Evolutionary conservation across 1,140 invertebrate species (phyloP), one percentile per base, ranked within the genome.

Genomic region (Musca vetustissima): DNA sequence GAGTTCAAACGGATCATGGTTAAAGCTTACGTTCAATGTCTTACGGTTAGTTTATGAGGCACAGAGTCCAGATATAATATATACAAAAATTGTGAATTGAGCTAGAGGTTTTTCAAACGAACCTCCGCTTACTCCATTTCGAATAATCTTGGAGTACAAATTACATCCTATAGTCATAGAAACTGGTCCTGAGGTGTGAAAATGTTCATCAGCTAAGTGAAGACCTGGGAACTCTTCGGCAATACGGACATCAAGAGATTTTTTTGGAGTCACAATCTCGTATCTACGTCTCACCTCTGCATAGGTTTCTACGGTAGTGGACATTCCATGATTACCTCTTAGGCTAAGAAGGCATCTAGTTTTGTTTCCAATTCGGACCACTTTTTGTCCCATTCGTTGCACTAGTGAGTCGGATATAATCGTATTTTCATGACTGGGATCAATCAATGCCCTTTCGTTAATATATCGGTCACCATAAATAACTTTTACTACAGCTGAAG

Each of bases 41-140:
- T 28, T 25, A 57, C 53, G 1, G 4, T 4, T 9, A 11, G 2
- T 15, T 25, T 57, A 57, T 11, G 11, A 14, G 6, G 24, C 1
- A 28, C 55, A 59, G 9, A 19, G n/a, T 28, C 55, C 55, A n/a
- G 55, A 59, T n/a, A 59, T 59, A 28, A 59, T 28, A n/a, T 59
- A 32, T 1, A 22, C 25, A 8, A 59, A 32, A 11, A 32, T 59
- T 0, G 55, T 28, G 28, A 59, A 59, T 32, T 59, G 55, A 8
- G 55, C 15, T 6, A 59, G n/a, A 2, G 24, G 55, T 32, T 59
- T 59, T 15, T 14, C 55, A 1, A 59, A 28, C 4, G 14, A 2
- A 14, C 24, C 55, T 7, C 55, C 55, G n/a, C 15, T 4, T 9
- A 59, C 25, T 0, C 24, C 24, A 8, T 59, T 59, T n/a, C 25